phyloP scores from a whole-genome alignment of 2,888 invertebrate species.

The Eupithecia pulchellata region DNA sequence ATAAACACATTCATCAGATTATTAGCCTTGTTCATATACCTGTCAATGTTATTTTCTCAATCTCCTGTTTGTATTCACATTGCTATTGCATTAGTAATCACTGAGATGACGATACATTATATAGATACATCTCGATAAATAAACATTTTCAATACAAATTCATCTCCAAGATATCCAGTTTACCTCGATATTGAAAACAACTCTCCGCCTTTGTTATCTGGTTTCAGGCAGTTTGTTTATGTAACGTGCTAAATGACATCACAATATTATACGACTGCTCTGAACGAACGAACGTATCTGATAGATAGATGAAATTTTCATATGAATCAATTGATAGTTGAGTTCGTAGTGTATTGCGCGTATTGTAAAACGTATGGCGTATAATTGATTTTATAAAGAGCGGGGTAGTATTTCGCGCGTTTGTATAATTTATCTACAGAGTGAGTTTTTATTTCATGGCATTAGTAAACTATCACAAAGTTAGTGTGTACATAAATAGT shows the following conservation, averaged over 20 bases:
- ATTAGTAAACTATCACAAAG: too few species aligned
- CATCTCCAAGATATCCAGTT: conserved; percentile 16
- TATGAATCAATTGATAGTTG: background rate
- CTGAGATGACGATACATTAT: background rate
- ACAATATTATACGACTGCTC: conserved; percentile 46
- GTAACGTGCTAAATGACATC: conserved; percentile 48
- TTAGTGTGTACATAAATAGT: too few species aligned
- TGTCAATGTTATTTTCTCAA: too few species aligned
- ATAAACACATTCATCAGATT: background rate
- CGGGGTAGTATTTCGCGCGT: background rate
- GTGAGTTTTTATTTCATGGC: background rate
- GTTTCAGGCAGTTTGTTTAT: conserved; percentile 57
- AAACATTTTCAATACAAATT: background rate
- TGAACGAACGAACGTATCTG: conserved; percentile 45
- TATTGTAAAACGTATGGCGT: background rate
- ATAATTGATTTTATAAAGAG: background rate
- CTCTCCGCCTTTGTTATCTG: conserved; percentile 56
- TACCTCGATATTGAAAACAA: background rate
- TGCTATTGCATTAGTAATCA: background rate
- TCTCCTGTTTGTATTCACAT: background rate
- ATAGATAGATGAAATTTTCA: background rate
- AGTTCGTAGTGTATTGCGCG: background rate
- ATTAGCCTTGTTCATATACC: too few species aligned
- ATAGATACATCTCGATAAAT: background rate
- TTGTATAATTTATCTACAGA: background rate